Evolutionary conservation across 2,888 invertebrate species (phyloP), one percentile per base, ranked within the genome.

Genomic region (Nephrotoma flavescens): DNA sequence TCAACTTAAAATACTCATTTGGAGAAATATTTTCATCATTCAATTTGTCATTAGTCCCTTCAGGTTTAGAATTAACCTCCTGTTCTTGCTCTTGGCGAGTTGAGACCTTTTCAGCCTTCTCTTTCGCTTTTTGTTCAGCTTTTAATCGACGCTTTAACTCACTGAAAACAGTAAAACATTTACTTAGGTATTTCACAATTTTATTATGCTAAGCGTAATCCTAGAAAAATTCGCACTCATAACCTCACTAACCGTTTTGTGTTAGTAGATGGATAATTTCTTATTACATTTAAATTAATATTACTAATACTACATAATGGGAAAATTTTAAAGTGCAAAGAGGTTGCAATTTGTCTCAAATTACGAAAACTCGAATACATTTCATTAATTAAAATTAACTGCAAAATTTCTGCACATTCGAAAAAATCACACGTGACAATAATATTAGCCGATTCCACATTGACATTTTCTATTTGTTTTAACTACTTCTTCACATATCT

Each of bases 71-170:
- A 71, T 90, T 89, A 4, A 9, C 71, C 11, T 2, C 0, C 0
- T 71, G 7, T 7, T 71, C 71, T 31, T 71, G 31, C 9, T 71
- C 71, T 71, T 71, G 71, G 5, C 71, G 71, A 71, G 90, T 91
- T 9, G 92, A 91, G 9, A 92, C 93, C 90, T 97, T 97, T 89
- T 96, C 96, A 0, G 94, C 94, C 90, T 98, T 98, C 89, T 98
- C 97, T 90, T 97, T 96, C 11, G 96, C 95, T 91, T 99, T 99
- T 91, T 98, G 96, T 90, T 98, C 97, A 7, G 96, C 96, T 92
- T 99, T 99, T 87, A 96, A 90, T 11, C 97, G 94, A 87, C 99
- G 94, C 92, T 99, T 99, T 89, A 97, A 93, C 92, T 99, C 99
- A 94, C 99, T 99, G 91, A 42, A 92, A 92, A 88, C 88, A 1